Conservation (phyloP, 2,797 vertebrate species). For the Hyperoplus lanceolatus region DNA sequence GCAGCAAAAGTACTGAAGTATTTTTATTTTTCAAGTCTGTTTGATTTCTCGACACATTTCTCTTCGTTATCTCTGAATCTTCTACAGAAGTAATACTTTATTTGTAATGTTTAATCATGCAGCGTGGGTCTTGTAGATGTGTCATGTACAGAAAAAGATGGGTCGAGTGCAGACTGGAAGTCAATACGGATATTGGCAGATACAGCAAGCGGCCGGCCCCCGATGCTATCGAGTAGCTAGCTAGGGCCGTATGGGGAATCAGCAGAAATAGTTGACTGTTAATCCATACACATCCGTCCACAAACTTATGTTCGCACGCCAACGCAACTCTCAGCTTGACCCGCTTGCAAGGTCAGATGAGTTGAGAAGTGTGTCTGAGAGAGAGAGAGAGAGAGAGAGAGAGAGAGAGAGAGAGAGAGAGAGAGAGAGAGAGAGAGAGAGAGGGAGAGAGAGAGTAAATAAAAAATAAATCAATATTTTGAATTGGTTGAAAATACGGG, state of each 20-base stretch:
- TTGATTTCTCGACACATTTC: no score
- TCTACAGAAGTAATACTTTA: neutral
- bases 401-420: no score
- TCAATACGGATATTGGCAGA: constrained; percentile 70
- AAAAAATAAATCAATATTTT: no score
- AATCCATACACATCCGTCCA: constrained; percentile 71
- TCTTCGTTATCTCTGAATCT: no score
- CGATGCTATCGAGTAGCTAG: constrained; percentile 50
- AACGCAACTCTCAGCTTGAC: neutral
- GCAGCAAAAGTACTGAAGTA: no score
- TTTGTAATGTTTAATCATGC: constrained; percentile 40
- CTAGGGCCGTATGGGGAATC: constrained; percentile 59
- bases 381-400: no score
- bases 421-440: no score
- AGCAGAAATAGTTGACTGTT: constrained; percentile 74
- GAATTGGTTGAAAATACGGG: no score
- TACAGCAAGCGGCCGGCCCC: constrained; percentile 32
- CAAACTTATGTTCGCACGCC: constrained; percentile 14
- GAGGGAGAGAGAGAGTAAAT: no score
- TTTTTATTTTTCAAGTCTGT: no score
- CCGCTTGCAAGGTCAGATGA: constrained; percentile 26
- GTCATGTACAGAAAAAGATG: constrained; percentile 74
- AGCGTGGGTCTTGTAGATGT: constrained; percentile 50
- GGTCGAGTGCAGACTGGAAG: constrained; percentile 68
- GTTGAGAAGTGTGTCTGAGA: neutral